Base-by-base conservation (phyloP, 2,888 invertebrate species). In the Andrena fulva region DNA sequence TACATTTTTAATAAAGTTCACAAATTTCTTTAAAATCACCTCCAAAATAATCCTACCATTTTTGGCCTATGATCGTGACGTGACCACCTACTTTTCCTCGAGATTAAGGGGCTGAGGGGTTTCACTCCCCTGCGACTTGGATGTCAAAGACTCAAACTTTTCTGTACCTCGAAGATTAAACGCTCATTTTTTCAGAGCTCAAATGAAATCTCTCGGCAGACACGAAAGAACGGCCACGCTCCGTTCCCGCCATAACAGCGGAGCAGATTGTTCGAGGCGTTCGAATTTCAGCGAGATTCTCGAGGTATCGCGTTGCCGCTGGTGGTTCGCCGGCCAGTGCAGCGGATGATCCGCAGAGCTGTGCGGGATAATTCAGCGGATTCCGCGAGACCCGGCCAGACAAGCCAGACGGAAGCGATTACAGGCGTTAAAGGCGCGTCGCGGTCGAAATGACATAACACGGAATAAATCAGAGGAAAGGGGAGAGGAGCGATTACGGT, bases 401-500 rank as follows among this genome's bases (percentile, higher is more conserved):
- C 83, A 87, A 87, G 77, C 83, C 80, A 84, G 81, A 78, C 80
- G 71, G 62, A 71, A 72, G 73, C 80, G 85, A 86, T 82, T 60
- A 68, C 69, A 42, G 85, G 68, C 63, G 33, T 74, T 79, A 72
- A 67, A 60, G 81, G 60, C 56, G 64, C 52, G 35, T 42, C 54
- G 52, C 16, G 72, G 59, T 64, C 77, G 75, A 78, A 82, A 80
- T 84, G 89, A 87, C 84, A 82, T 83, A 87, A 89, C 85, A 74
- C 81, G 78, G 35, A 84, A 85, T 89, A 89, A 88, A 89, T 81
- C 71, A 72, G 60, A 54, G 66, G 85, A 83, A 82, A 83, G 81
- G 67, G 80, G 82, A 89, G 85, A 69, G 69, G 74, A 62, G 77
- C 76, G 84, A 83, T 87, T 85, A 87, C 84, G 64, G 71, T 56